phyloP scores from a whole-genome alignment of 2,888 invertebrate species.

The Opisthograptis luteolata region DNA sequence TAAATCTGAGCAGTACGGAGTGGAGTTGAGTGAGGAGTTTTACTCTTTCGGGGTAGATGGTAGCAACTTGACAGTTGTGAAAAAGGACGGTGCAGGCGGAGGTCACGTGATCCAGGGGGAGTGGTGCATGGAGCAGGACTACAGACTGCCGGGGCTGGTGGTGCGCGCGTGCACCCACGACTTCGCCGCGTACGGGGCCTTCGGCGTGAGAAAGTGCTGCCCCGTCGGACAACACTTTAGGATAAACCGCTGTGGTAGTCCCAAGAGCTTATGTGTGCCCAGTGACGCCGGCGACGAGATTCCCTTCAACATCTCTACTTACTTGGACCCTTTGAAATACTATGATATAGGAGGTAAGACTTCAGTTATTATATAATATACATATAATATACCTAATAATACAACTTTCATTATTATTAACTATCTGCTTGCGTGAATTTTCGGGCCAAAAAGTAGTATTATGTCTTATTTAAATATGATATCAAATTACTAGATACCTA shows the following conservation, averaged over 20 bases:
- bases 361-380: background rate
- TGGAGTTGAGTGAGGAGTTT: constrained; percentile 58
- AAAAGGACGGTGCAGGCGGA: constrained; percentile 41
- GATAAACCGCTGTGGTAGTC: constrained; percentile 56
- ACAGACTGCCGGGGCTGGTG: constrained; percentile 45
- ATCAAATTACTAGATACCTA: too few relatives aligned
- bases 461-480: too few relatives aligned
- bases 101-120: constrained; percentile 54
- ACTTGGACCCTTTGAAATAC: constrained; percentile 56
- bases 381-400: background rate
- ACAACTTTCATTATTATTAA: too few relatives aligned
- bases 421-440: too few relatives aligned
- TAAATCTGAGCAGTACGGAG: constrained; percentile 61
- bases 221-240: constrained; percentile 78
- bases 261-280: constrained; percentile 61
- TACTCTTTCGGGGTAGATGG: constrained; percentile 57
- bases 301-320: constrained; percentile 60
- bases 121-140: constrained; percentile 74
- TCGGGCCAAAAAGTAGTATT: too few relatives aligned
- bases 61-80: constrained; percentile 52
- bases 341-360: constrained; percentile 50
- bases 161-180: constrained; percentile 67
- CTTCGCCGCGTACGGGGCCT: constrained; percentile 61
- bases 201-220: constrained; percentile 82
- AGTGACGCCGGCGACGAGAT: constrained; percentile 57